These are phyloP conservation scores for Aptenodytes patagonicus DNA, from an alignment of 2,113 vertebrate genomes.

Conservation along the genomic window DNA sequence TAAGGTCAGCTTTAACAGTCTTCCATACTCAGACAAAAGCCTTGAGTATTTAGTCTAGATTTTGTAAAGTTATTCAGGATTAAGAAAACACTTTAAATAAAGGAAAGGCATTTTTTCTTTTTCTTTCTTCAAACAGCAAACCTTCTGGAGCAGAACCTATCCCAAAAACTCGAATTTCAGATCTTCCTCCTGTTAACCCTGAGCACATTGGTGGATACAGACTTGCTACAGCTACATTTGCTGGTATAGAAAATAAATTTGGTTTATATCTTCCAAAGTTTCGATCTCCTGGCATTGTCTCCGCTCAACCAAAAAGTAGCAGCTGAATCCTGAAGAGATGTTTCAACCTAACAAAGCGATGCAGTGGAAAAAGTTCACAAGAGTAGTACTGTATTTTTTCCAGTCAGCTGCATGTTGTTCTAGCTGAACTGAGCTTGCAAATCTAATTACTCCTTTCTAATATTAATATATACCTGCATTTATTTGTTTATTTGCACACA, in stretches of 20 bases:
- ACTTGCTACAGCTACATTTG: constrained; percentile 91
- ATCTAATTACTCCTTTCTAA: constrained; percentile 59
- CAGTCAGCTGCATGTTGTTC: constrained; percentile 77
- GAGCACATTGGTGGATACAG: constrained; percentile 93
- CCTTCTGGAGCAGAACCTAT: constrained; percentile 84
- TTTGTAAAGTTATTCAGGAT: neutral
- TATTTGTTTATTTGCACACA: constrained; percentile 72
- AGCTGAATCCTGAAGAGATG: constrained; percentile 23
- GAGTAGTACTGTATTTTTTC: constrained; percentile 35
- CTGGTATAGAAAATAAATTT: constrained; percentile 95
- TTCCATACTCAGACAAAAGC: neutral
- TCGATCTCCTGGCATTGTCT: constrained; percentile 67
- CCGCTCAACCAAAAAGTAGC: constrained; percentile 70
- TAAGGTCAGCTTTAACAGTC: neutral
- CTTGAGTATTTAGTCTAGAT: neutral
- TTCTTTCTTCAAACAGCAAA: constrained; percentile 76
- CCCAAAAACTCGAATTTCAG: constrained; percentile 78
- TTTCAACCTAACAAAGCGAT: neutral
- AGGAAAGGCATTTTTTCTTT: neutral
- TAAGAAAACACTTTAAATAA: neutral
- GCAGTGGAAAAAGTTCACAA: neutral
- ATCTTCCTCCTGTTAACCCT: constrained; percentile 84
- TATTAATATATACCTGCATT: constrained; percentile 50
- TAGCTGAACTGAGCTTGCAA: constrained; percentile 65
- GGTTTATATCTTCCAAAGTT: constrained; percentile 95